Conservation (phyloP, 2,113 vertebrate species). For the Struthidea cinerea region DNA sequence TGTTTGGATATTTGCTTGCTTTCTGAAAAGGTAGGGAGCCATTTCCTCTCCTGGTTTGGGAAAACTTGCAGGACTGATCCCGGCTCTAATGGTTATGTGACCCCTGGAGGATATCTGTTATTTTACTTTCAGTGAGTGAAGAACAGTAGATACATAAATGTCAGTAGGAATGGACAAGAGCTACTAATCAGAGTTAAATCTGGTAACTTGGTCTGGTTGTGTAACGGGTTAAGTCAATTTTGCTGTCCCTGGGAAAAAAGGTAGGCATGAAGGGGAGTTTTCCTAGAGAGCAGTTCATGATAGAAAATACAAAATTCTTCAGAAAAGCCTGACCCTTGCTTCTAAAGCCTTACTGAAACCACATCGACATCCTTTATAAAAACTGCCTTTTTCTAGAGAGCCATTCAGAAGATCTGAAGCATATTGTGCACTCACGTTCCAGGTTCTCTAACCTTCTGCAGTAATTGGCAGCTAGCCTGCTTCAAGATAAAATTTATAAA, state of each 20-base stretch:
- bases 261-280: neutral
- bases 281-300: neutral
- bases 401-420: neutral
- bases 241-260: neutral
- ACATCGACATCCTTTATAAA: neutral
- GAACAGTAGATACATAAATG: neutral
- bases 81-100: neutral
- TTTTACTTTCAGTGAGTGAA: neutral
- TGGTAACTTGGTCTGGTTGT: neutral
- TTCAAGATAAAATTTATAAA: constrained; percentile 56
- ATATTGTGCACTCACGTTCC: neutral
- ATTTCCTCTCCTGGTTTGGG: neutral
- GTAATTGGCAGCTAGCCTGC: constrained; percentile 17
- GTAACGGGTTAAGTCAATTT: neutral
- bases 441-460: constrained; percentile 45
- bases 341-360: constrained; percentile 36
- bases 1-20: constrained; percentile 4
- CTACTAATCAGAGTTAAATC: neutral
- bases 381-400: constrained; percentile 27
- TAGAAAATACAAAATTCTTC: neutral
- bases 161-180: neutral
- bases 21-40: constrained; percentile 4
- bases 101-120: neutral
- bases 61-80: neutral
- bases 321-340: neutral